A percentile compares a stretch with the other conserved stretches of the same genome.
phyloP scores from a whole-genome alignment of 2,797 vertebrate species.

The Lepilemur septentrionalis region DNA sequence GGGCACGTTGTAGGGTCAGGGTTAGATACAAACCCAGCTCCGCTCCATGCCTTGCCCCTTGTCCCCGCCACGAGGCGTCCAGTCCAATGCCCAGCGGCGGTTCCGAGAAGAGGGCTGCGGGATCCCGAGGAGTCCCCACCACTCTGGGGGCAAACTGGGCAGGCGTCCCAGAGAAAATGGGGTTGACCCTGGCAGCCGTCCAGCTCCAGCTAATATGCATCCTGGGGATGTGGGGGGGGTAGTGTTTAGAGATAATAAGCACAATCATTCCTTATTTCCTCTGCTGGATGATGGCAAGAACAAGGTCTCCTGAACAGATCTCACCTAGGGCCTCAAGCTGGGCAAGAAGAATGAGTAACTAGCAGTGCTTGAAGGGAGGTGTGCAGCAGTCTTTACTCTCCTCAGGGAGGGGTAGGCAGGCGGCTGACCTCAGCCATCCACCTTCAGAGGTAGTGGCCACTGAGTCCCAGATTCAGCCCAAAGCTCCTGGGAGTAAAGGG shows the following conservation, averaged over 20 bases:
- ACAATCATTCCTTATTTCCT: neutral
- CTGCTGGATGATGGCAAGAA: neutral
- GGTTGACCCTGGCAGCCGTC: neutral
- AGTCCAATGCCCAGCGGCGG: neutral
- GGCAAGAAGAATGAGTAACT: neutral
- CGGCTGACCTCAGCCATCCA: neutral
- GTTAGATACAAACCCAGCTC: neutral
- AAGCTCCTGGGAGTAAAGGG: slow-evolving; percentile 47
- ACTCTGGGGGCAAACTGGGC: neutral
- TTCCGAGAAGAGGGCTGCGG: neutral
- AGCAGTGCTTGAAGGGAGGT: rapidly evolving
- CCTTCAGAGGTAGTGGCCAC: no score
- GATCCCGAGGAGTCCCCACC: neutral
- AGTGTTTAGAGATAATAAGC: neutral
- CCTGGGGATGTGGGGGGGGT: neutral
- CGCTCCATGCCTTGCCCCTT: no score
- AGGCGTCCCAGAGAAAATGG: slow-evolving; percentile 32
- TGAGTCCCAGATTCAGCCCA: neutral
- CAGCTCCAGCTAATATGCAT: neutral
- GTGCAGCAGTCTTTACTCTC: no score
- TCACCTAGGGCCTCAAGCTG: neutral
- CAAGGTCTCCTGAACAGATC: neutral
- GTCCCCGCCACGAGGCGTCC: rapidly evolving
- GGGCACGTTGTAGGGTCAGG: rapidly evolving
- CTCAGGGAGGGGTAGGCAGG: neutral